Evolutionary conservation across 1,140 invertebrate genomes (phyloP).

Genomic region (Heliconius melpomene): DNA sequence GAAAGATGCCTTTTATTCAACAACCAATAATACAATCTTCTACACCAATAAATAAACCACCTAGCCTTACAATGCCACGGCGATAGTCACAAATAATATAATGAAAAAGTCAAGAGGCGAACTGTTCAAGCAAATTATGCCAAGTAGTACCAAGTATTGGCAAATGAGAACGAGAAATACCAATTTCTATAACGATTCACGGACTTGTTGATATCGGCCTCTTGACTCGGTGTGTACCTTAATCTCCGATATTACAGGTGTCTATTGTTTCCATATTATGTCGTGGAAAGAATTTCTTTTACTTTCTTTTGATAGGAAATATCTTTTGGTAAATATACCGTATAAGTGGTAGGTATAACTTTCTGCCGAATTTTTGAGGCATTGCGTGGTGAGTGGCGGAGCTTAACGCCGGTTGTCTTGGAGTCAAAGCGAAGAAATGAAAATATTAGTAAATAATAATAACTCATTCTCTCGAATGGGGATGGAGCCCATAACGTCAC

Average conservation of each 20-base stretch:
- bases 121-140: neutral
- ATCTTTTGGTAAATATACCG: neutral
- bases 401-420: too few species aligned
- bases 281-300: neutral
- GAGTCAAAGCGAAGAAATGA: too few species aligned
- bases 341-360: neutral
- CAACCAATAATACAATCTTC: neutral
- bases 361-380: too few species aligned
- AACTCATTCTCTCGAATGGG: too few species aligned
- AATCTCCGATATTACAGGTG: constrained; percentile 2
- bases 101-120: neutral
- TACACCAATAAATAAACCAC: neutral
- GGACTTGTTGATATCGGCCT: constrained; percentile 6
- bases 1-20: neutral
- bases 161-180: constrained; percentile 13
- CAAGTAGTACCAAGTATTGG: constrained; percentile 2
- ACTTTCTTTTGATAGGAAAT: neutral
- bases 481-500: too few species aligned
- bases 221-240: constrained; percentile 2
- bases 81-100: neutral
- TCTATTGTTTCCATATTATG: neutral
- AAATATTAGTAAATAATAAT: too few species aligned
- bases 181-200: constrained; percentile 14
- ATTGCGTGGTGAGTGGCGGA: too few species aligned
- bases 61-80: neutral